Conservation (phyloP, 2,113 vertebrate species). For the Glareola pratincola region DNA sequence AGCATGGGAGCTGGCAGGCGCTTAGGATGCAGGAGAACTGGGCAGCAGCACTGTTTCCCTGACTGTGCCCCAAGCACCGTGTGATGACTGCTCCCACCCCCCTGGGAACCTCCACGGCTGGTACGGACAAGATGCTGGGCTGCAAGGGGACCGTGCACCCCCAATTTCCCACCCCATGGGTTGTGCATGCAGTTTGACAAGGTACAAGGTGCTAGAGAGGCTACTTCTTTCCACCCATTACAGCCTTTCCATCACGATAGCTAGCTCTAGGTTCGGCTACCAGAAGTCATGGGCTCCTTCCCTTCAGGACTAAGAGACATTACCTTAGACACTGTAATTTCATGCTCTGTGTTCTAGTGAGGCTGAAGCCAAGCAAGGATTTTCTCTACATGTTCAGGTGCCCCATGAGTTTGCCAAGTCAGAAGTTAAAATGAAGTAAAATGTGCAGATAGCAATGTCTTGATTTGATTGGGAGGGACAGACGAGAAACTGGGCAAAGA, state of each 20-base stretch:
- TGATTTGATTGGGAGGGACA: constrained; percentile 74
- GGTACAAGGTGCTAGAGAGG: background rate
- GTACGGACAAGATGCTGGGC: background rate
- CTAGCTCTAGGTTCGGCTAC: background rate
- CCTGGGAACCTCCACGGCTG: background rate
- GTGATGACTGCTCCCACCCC: background rate
- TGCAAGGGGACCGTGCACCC: rapidly evolving
- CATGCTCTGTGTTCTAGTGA: background rate
- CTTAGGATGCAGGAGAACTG: background rate
- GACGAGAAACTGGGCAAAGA: constrained; percentile 72
- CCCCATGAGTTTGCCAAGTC: background rate
- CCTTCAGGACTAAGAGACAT: background rate
- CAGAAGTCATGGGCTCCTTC: background rate
- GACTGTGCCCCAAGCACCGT: background rate
- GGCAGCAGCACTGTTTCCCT: background rate
- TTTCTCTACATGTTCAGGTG: background rate
- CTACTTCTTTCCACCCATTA: background rate
- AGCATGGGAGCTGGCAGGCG: background rate
- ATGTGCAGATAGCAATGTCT: constrained; percentile 46
- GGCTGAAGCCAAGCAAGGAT: background rate
- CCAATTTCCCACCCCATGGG: background rate
- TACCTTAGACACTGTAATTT: rapidly evolving
- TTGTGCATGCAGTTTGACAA: rapidly evolving
- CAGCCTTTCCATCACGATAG: background rate
- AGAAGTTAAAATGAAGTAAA: constrained; percentile 40